phyloP scores from a whole-genome alignment of 2,113 vertebrate species.

The Rhinogobius similis region DNA sequence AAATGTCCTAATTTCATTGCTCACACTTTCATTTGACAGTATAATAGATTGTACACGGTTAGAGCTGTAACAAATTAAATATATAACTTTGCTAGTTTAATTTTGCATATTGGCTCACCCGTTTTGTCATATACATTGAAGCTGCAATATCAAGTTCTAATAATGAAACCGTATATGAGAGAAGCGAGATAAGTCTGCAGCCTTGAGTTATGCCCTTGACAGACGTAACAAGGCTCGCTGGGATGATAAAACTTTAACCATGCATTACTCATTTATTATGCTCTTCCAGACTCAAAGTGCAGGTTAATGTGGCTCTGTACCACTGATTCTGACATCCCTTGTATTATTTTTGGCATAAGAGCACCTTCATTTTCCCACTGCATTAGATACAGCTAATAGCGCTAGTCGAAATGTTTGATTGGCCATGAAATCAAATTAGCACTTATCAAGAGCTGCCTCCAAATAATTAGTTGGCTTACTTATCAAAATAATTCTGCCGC shows the following conservation, averaged over 20 bases:
- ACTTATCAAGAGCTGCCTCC: slow-evolving; percentile 29
- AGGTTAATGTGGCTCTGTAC: slow-evolving; percentile 25
- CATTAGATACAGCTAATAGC: slow-evolving; percentile 20
- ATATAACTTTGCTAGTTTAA: not conserved
- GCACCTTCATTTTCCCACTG: slow-evolving; percentile 8
- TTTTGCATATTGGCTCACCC: not conserved
- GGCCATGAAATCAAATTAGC: slow-evolving; percentile 36
- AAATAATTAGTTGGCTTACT: slow-evolving; percentile 35
- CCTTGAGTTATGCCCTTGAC: slow-evolving; percentile 7
- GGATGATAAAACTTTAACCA: slow-evolving; percentile 39
- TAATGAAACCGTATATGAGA: slow-evolving; percentile 19
- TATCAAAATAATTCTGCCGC: slow-evolving; percentile 23
- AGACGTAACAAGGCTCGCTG: slow-evolving; percentile 28
- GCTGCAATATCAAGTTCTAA: not conserved
- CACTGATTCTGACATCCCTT: not conserved
- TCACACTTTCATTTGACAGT: not conserved
- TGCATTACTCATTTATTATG: slow-evolving; percentile 44
- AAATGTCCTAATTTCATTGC: not conserved
- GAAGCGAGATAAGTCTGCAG: slow-evolving; percentile 21
- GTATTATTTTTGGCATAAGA: not conserved
- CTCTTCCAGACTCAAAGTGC: slow-evolving; percentile 9
- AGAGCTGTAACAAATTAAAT: not conserved
- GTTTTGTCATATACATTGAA: not conserved
- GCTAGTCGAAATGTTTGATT: slow-evolving; percentile 22
- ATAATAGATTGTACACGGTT: not conserved